These are phyloP conservation scores for Polylopha cassiicola DNA, from an alignment of 2,888 invertebrate genomes.

Conservation along the genomic window DNA sequence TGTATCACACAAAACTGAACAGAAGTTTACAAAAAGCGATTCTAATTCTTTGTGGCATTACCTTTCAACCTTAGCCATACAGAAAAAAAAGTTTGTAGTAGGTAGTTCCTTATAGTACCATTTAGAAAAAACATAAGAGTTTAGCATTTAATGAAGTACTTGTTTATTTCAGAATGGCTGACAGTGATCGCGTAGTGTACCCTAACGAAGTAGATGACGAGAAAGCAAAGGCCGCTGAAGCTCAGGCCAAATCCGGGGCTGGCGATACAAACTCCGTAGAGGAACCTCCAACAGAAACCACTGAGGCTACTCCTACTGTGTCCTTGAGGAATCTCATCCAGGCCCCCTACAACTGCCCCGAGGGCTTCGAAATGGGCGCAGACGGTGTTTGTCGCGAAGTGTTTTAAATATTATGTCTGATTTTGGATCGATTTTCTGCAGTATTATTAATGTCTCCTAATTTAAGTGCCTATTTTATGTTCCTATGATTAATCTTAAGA, in stretches of 20 bases:
- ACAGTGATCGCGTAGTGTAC: constrained; percentile 48
- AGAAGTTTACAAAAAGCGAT: no score
- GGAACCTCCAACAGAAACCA: constrained; percentile 26
- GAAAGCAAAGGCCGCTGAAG: constrained; percentile 36
- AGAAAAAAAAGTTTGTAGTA: no score
- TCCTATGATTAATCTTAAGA: not conserved
- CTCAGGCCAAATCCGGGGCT: constrained; percentile 31
- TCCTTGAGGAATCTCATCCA: constrained; percentile 49
- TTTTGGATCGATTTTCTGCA: no score
- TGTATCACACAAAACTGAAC: no score
- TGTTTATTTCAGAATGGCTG: constrained; percentile 49
- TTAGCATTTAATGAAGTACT: no score
- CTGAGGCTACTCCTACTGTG: constrained; percentile 20
- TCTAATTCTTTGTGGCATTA: no score
- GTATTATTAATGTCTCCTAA: no score
- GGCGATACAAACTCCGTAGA: constrained; percentile 46
- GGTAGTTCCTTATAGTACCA: no score
- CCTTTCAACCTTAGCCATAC: no score
- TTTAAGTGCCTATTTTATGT: not conserved
- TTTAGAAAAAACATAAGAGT: no score
- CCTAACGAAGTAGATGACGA: constrained; percentile 54
- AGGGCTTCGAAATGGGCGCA: constrained; percentile 32
- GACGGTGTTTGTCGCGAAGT: constrained; percentile 41
- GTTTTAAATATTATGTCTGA: constrained; percentile 29
- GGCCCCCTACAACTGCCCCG: constrained; percentile 38